Conservation (phyloP, 2,797 vertebrate species). For the Antrozous pallidus region DNA sequence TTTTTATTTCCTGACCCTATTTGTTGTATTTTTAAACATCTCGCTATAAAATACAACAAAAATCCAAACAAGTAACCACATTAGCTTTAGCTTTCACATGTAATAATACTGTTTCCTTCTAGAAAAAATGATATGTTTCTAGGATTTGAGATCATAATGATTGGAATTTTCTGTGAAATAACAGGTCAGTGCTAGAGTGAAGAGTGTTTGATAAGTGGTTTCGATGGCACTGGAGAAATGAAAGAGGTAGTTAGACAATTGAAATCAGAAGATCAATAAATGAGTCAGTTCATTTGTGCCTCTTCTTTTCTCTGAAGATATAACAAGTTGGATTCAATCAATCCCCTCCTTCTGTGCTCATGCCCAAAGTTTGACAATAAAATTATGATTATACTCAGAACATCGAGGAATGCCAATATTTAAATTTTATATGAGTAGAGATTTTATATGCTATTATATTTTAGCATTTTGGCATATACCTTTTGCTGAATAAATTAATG, state of each 20-base stretch:
- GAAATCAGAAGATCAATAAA: background rate
- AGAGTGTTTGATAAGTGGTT: background rate
- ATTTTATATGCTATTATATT: accelerated
- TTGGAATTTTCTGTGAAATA: background rate
- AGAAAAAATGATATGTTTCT: background rate
- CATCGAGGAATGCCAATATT: too few relatives aligned
- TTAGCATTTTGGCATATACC: accelerated
- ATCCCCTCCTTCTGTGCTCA: background rate
- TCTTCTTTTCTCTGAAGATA: background rate
- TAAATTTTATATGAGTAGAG: background rate
- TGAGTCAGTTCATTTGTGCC: accelerated
- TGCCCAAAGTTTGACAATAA: background rate
- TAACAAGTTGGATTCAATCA: background rate
- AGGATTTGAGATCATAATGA: too few relatives aligned
- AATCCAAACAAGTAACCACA: background rate
- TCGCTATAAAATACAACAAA: background rate
- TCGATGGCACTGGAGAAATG: too few relatives aligned
- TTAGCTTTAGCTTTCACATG: background rate
- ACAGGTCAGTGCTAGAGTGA: accelerated
- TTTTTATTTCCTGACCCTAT: background rate
- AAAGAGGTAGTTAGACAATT: accelerated
- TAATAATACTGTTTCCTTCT: background rate
- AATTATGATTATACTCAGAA: background rate
- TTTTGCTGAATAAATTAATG: background rate
- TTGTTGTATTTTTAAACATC: background rate